Conservation (phyloP, 2,888 invertebrate species). For the Julus scanicus region DNA sequence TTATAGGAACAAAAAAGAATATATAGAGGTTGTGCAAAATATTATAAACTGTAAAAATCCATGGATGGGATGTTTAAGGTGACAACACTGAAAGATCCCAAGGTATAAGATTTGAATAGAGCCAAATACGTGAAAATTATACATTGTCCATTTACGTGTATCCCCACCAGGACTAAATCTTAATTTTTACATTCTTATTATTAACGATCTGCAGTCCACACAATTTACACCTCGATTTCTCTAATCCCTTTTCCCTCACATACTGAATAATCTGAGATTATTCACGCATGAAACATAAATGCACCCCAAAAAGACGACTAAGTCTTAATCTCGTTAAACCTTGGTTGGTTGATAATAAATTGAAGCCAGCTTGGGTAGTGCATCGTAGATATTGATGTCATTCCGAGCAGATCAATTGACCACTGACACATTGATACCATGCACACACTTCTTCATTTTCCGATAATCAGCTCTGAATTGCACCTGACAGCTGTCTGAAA, state of each 20-base stretch:
- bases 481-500: conserved; percentile 28
- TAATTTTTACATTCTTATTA: too few species aligned
- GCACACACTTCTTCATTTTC: conserved; percentile 39
- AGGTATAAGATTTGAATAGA: too few species aligned
- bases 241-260: background rate
- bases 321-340: background rate
- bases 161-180: too few species aligned
- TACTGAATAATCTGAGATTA: background rate
- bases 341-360: conserved; percentile 8
- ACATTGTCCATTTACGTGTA: too few species aligned
- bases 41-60: too few species aligned
- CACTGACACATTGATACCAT: conserved; percentile 30
- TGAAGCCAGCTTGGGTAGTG: background rate
- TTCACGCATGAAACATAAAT: background rate
- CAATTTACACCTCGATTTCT: background rate
- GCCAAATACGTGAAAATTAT: too few species aligned
- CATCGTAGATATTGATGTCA: background rate
- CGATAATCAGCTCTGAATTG: conserved; percentile 35
- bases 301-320: background rate
- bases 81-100: too few species aligned
- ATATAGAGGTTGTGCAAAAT: too few species aligned
- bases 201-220: background rate
- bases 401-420: conserved; percentile 14
- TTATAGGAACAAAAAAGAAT: too few species aligned
- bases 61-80: too few species aligned